Evolutionary conservation across 2,113 vertebrate species (phyloP).

Genomic region (Urocolius indicus): DNA sequence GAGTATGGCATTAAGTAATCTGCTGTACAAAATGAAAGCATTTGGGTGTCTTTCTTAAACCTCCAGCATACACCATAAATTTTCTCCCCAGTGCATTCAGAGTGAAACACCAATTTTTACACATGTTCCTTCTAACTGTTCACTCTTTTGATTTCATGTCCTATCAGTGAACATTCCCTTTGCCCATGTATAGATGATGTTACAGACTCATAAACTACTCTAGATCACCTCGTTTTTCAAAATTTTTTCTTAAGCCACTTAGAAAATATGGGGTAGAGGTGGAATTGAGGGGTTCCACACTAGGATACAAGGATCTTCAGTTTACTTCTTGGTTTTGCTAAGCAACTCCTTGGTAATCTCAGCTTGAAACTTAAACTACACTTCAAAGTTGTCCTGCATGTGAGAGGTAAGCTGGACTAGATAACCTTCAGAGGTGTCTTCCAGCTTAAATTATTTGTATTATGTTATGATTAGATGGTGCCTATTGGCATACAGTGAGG

Average conservation of each 20-base stretch:
- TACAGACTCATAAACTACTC: neutral
- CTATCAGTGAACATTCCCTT: neutral
- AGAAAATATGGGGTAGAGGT: neutral
- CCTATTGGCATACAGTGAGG: neutral
- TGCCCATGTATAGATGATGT: neutral
- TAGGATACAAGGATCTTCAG: neutral
- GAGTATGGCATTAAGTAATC: slow-evolving; percentile 6
- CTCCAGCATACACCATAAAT: neutral
- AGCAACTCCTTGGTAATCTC: neutral
- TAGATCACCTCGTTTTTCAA: neutral
- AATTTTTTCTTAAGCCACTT: neutral
- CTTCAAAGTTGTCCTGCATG: neutral
- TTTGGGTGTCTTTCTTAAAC: neutral
- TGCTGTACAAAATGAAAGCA: neutral
- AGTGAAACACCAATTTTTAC: neutral
- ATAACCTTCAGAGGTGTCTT: neutral
- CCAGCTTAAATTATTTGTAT: neutral
- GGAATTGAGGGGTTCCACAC: neutral
- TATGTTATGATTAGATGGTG: neutral
- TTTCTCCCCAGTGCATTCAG: neutral
- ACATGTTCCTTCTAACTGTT: neutral
- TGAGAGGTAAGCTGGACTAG: neutral
- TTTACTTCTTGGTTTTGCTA: neutral
- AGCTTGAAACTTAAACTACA: neutral
- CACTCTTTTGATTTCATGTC: neutral